Percentiles rank a stretch among this genome's conserved stretches.
These are phyloP conservation scores for Helarctos malayanus DNA, from an alignment of 2,797 vertebrate genomes.

Conservation along the genomic window DNA sequence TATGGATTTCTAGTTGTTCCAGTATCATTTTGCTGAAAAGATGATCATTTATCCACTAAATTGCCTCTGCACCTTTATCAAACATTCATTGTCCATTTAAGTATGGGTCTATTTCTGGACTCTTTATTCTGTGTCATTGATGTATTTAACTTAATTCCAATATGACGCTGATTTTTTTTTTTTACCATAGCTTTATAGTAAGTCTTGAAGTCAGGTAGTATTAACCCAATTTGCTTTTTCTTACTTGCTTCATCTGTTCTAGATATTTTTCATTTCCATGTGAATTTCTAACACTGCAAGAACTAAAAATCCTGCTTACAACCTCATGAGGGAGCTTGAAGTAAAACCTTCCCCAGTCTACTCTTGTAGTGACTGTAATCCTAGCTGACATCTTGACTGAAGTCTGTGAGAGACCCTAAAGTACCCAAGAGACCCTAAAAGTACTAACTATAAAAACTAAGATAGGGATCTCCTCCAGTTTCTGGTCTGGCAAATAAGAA, in stretches of 20 bases:
- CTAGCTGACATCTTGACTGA: not conserved
- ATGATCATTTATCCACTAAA: not conserved
- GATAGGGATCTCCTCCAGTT: not conserved
- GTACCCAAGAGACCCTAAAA: not conserved
- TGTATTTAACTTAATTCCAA: not conserved
- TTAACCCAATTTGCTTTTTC: not conserved
- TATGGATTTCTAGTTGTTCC: not conserved
- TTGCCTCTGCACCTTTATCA: not conserved
- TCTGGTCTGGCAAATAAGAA: not conserved
- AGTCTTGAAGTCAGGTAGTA: not conserved
- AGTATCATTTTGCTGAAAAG: not conserved
- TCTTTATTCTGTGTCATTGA: not conserved
- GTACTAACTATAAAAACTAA: not conserved
- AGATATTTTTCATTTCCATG: not conserved
- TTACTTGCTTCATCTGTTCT: not conserved
- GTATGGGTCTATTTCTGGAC: not conserved
- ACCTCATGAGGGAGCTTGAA: not conserved
- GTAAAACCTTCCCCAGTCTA: not conserved
- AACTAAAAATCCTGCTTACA: not conserved
- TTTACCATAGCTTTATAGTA: not conserved
- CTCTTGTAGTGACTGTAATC: not conserved
- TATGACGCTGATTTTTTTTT: not conserved
- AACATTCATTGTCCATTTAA: not conserved
- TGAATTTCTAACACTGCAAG: not conserved
- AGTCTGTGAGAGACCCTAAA: not conserved